Conservation (phyloP, 2,797 vertebrate genomes). For the Spizella passerina region DNA sequence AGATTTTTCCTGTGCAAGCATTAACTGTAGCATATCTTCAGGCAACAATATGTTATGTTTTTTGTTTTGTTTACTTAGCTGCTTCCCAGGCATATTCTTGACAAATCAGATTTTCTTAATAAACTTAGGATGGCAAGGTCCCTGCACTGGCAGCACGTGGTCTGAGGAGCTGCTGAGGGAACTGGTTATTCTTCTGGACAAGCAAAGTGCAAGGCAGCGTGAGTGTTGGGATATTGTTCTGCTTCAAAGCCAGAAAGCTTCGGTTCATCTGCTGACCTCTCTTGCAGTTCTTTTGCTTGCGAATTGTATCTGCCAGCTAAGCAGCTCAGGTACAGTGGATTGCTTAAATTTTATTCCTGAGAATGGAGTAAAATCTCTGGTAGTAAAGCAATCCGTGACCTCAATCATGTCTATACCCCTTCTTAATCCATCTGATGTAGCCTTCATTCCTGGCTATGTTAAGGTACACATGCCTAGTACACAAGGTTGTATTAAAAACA, state of each 20-base stretch:
- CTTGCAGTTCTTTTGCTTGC: neutral
- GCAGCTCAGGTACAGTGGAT: neutral
- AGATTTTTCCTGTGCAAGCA: neutral
- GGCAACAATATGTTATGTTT: neutral
- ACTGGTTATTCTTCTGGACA: neutral
- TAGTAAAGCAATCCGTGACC: neutral
- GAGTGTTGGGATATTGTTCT: neutral
- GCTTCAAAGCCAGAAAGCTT: neutral
- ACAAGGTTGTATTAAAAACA: neutral
- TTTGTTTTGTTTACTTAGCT: slow-evolving; percentile 5
- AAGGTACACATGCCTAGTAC: neutral
- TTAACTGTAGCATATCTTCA: neutral
- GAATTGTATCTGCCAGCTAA: neutral
- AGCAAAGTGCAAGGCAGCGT: neutral
- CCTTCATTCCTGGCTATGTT: neutral
- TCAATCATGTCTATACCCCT: neutral
- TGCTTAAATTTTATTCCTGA: neutral
- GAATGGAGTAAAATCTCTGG: neutral
- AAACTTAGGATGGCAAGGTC: neutral
- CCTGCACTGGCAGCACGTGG: neutral
- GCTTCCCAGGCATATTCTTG: neutral
- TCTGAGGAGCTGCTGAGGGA: neutral
- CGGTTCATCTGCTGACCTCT: neutral
- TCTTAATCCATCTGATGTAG: neutral
- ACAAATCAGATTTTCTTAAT: neutral